Evolutionary conservation across 2,888 invertebrate species (phyloP).

Genomic region (Limenitis camilla): DNA sequence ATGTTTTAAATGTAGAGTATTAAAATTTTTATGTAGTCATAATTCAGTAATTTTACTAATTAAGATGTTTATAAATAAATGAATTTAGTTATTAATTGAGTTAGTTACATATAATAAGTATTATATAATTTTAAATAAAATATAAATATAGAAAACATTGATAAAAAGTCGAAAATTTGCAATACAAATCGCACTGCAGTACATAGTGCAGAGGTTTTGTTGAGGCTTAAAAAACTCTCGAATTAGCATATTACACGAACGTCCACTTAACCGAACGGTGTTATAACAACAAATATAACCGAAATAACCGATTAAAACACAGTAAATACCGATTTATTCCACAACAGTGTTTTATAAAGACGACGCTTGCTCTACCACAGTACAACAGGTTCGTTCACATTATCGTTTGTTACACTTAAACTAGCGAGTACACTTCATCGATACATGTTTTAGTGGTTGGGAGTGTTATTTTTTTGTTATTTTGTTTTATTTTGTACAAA

Average conservation of each 20-base stretch:
- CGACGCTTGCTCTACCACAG: slow-evolving; percentile 42
- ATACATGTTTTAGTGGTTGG: slow-evolving; percentile 35
- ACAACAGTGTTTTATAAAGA: slow-evolving; percentile 61
- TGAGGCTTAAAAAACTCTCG: slow-evolving; percentile 64
- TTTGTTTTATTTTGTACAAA: slow-evolving; percentile 44
- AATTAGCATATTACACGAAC: slow-evolving; percentile 68
- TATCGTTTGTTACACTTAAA: slow-evolving; percentile 24
- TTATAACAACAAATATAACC: slow-evolving; percentile 53
- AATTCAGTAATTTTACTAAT: too few relatives aligned
- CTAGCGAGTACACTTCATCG: slow-evolving; percentile 26
- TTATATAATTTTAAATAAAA: not conserved
- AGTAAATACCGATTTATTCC: slow-evolving; percentile 60
- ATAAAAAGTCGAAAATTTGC: slow-evolving; percentile 51
- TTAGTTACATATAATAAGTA: not conserved
- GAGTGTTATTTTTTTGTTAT: slow-evolving; percentile 48
- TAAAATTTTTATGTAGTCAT: too few relatives aligned
- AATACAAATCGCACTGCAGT: slow-evolving; percentile 74
- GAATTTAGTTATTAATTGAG: too few relatives aligned
- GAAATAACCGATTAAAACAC: slow-evolving; percentile 44
- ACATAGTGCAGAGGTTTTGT: slow-evolving; percentile 72
- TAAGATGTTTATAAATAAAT: too few relatives aligned
- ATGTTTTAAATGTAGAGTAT: too few relatives aligned
- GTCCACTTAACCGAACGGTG: slow-evolving; percentile 42
- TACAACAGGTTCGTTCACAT: slow-evolving; percentile 29
- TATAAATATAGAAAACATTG: slow-evolving; percentile 7